Base-by-base conservation (phyloP, 2,113 vertebrate species). In the Gallinago paraguaiae region DNA sequence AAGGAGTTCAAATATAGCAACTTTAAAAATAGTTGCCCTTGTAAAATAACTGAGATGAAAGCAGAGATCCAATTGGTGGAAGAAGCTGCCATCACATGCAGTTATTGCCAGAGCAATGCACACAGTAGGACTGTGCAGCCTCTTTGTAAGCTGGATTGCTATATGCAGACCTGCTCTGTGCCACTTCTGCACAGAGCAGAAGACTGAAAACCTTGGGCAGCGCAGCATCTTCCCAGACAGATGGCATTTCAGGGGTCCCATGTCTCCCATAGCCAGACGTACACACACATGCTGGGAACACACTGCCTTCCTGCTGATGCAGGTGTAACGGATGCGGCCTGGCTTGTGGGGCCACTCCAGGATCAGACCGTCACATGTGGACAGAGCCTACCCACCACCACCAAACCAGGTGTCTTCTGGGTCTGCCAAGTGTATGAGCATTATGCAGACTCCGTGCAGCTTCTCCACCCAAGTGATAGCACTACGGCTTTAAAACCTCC, bases 1-100 rank as follows among this genome's bases (percentile, higher is more conserved):
- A 95, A 82, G 84, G 81, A 77, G 46, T 80, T 93, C 90, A 90
- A 95, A 96, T 95, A 95, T 93, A 96, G 92, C 76, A 91, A 78
- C 57, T 87, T 95, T 86, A 96, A 95, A 96, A 94, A 97, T 96
- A 92, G 91, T 93, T 94, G 93, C 30, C 94, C 86, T 95, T 93
- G 84, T 51, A 82, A 95, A 95, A 95, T 67, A 92, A 83, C 54
- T 67, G 92, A 91, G 89, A 88, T 80, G 54, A 90, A 94, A 94
- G 68, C 71, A 63, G 71, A 67, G 64, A 95, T 92, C 68, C 93
- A 81, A 37, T 43, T 95, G 89, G 92, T 82, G 88, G 77, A 95
- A 91, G 91, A 94, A 83, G 79, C 18, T 1, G 16, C 87, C 63
- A 92, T 95, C 94, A 91, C 88, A 97, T 76, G 57, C n/a, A 4